Evolutionary conservation across 2,888 invertebrate species (phyloP).

Genomic region (Drosophila merina): DNA sequence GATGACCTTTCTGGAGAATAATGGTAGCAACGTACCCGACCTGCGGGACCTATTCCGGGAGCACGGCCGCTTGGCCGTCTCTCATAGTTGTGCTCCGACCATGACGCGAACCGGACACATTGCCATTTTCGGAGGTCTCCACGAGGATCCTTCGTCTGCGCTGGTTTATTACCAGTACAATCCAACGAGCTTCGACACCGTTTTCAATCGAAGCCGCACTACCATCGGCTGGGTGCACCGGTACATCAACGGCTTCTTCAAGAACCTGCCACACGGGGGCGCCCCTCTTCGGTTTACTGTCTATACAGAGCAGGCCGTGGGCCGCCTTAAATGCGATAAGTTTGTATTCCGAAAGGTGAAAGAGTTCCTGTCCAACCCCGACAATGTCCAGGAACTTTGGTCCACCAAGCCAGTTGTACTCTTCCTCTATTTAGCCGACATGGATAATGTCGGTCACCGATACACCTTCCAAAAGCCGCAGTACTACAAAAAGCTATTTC

Average conservation of each 20-base stretch:
- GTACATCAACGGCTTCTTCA: conserved; percentile 83
- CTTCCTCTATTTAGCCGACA: conserved; percentile 95
- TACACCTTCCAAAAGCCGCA: conserved; percentile 92
- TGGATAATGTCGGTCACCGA: conserved; percentile 93
- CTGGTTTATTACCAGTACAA: conserved; percentile 98
- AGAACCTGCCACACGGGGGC: conserved; percentile 85
- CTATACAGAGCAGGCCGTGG: conserved; percentile 90
- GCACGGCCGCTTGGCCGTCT: conserved; percentile 87
- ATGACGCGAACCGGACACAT: conserved; percentile 99
- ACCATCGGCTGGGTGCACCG: conserved; percentile 90
- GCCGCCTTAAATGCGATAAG: conserved; percentile 88
- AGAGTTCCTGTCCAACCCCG: conserved; percentile 85
- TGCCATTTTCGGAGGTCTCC: conserved; percentile 94
- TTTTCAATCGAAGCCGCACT: conserved; percentile 92
- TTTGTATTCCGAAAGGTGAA: conserved; percentile 95
- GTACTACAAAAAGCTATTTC: conserved; percentile 90
- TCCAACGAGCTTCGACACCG: conserved; percentile 97
- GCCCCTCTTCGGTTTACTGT: conserved; percentile 79
- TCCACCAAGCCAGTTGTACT: conserved; percentile 93
- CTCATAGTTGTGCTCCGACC: conserved; percentile 95
- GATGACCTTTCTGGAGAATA: conserved; percentile 88
- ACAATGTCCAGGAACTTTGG: conserved; percentile 82
- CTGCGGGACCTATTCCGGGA: conserved; percentile 67
- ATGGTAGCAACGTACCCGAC: conserved; percentile 70
- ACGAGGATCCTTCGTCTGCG: conserved; percentile 97